Conservation (phyloP, 2,888 invertebrate species). For the Habroteleia sp. region DNA sequence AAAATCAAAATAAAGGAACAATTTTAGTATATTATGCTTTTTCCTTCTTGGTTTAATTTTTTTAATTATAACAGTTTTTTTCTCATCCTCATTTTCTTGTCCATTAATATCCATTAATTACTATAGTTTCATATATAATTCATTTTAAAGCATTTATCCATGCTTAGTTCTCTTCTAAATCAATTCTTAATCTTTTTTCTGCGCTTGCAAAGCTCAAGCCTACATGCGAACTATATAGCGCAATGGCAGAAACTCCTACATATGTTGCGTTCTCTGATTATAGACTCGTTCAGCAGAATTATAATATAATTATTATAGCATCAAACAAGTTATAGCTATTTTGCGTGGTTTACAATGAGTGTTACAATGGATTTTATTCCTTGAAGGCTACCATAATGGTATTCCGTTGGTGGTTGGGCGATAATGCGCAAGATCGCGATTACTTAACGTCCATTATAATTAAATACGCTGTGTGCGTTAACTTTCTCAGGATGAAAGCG, state of each 20-base stretch:
- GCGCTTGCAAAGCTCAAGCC: constrained; percentile 27
- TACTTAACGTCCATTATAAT: constrained; percentile 80
- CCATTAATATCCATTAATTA: too few species aligned
- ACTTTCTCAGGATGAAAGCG: constrained; percentile 80
- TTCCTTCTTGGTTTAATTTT: too few species aligned
- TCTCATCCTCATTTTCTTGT: too few species aligned
- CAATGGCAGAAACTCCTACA: constrained; percentile 24
- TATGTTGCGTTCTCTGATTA: constrained; percentile 36
- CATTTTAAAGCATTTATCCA: too few species aligned
- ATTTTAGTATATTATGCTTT: too few species aligned
- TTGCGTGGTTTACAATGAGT: constrained; percentile 41
- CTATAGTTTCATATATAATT: too few species aligned
- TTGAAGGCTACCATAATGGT: constrained; percentile 46
- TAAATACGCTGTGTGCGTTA: constrained; percentile 77
- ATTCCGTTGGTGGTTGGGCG: constrained; percentile 58
- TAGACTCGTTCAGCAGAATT: constrained; percentile 41
- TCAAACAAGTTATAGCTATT: constrained; percentile 49
- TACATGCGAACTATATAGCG: constrained; percentile 18
- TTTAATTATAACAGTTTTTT: too few species aligned
- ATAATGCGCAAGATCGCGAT: constrained; percentile 69
- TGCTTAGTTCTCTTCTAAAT: too few species aligned
- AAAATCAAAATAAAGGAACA: too few species aligned
- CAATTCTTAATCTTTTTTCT: too few species aligned
- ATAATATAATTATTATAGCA: constrained; percentile 57
- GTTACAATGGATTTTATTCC: constrained; percentile 51